phyloP scores from a whole-genome alignment of 2,797 vertebrate genomes.

The Peromyscus eremicus region DNA sequence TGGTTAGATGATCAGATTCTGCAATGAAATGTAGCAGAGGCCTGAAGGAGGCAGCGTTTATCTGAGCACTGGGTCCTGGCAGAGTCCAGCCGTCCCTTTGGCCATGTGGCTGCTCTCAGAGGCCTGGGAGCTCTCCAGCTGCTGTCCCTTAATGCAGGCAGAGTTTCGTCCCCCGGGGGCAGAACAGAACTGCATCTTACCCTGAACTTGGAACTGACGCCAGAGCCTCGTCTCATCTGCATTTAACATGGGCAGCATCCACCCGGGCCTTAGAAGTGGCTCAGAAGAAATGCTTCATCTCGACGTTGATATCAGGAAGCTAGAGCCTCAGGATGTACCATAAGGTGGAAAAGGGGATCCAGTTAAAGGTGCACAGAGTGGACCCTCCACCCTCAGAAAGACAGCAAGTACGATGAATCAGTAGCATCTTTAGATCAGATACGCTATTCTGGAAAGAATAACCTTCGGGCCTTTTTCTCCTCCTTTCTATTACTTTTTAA shows the following conservation, averaged over 20 bases:
- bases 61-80: background rate
- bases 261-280: rapidly evolving
- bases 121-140: background rate
- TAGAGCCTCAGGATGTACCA: constrained; percentile 12
- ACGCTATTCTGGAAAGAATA: constrained; percentile 7
- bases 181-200: constrained; percentile 14
- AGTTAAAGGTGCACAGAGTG: constrained; percentile 8
- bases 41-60: background rate
- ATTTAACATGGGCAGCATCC: rapidly evolving
- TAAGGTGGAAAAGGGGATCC: background rate
- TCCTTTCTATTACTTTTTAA: background rate
- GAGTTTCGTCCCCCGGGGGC: background rate
- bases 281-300: background rate
- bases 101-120: background rate
- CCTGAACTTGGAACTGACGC: constrained; percentile 37
- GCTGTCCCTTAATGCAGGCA: background rate
- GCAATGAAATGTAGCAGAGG: background rate
- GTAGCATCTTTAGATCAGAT: constrained; percentile 38
- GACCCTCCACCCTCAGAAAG: constrained; percentile 28
- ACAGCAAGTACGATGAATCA: constrained; percentile 38
- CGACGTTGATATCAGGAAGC: background rate
- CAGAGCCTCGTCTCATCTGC: background rate
- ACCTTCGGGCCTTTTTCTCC: constrained; percentile 21
- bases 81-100: background rate
- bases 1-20: constrained; percentile 7